phyloP scores from a whole-genome alignment of 2,888 invertebrate species.

The Brenthis hecate region DNA sequence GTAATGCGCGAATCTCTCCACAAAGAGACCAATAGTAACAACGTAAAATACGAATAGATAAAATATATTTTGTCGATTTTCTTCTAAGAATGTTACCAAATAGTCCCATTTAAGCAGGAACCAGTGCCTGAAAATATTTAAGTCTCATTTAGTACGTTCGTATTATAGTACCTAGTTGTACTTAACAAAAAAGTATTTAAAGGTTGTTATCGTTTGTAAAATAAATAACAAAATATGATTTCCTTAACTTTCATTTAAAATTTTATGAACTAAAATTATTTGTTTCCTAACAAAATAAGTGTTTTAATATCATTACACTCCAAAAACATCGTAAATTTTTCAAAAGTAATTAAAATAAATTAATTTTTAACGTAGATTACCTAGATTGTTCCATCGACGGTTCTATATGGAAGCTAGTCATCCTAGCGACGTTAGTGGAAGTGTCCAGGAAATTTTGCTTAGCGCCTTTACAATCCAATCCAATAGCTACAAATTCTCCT shows the following conservation, averaged over 20 bases:
- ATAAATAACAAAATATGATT: background rate
- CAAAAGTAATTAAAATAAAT: background rate
- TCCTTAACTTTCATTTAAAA: too few species aligned
- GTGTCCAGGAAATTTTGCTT: conserved; percentile 97
- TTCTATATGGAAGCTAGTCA: conserved; percentile 97
- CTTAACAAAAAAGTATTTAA: too few species aligned
- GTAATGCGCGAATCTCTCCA: conserved; percentile 97
- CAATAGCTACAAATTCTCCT: conserved; percentile 96
- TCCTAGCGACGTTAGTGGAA: conserved; percentile 96
- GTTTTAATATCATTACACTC: background rate
- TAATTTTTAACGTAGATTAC: conserved; percentile 46
- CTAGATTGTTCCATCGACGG: conserved; percentile 87
- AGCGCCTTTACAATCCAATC: conserved; percentile 96
- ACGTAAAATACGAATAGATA: conserved; percentile 97
- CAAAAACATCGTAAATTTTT: too few species aligned
- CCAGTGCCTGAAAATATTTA: conserved; percentile 81
- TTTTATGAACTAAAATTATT: background rate
- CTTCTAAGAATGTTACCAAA: conserved; percentile 95
- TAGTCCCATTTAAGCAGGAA: conserved; percentile 91
- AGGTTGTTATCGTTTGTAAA: too few species aligned
- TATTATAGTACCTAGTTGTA: background rate
- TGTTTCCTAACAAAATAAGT: background rate
- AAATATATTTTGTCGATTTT: conserved; percentile 97
- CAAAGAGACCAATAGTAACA: conserved; percentile 95
- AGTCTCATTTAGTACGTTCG: background rate